phyloP scores from a whole-genome alignment of 2,888 invertebrate species.

The Mesorhabditis belari region DNA sequence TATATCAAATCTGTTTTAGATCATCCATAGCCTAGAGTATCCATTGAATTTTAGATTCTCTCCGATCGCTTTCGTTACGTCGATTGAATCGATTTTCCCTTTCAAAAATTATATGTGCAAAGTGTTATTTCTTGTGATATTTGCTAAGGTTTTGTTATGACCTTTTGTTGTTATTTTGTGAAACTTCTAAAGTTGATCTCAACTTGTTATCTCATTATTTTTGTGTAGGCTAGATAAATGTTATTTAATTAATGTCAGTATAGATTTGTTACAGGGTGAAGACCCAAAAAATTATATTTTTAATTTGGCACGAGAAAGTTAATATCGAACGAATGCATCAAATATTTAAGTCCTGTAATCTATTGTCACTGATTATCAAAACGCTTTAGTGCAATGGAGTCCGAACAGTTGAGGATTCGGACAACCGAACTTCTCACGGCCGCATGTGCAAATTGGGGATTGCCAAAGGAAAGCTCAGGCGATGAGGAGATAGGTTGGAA shows the following conservation, averaged over 20 bases:
- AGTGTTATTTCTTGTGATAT: too few species aligned
- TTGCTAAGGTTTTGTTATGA: too few species aligned
- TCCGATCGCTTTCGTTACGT: conserved; percentile 36
- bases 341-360: neutral
- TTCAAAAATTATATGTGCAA: too few species aligned
- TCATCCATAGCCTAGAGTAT: too few species aligned
- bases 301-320: too few species aligned
- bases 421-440: conserved; percentile 28
- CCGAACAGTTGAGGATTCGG: conserved; percentile 22
- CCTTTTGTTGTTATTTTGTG: too few species aligned
- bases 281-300: neutral
- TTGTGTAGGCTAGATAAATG: too few species aligned
- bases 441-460: conserved; percentile 17
- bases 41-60: conserved; percentile 33
- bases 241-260: too few species aligned
- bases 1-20: neutral
- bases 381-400: conserved; percentile 20
- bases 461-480: conserved; percentile 12
- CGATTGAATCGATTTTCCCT: too few species aligned
- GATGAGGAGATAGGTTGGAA: conserved; percentile 5
- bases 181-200: too few species aligned
- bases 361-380: neutral
- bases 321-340: neutral
- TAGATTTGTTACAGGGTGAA: too few species aligned
- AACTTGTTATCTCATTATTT: too few species aligned